Base-by-base conservation (phyloP, 1,140 invertebrate species). In the Nasonia giraulti region DNA sequence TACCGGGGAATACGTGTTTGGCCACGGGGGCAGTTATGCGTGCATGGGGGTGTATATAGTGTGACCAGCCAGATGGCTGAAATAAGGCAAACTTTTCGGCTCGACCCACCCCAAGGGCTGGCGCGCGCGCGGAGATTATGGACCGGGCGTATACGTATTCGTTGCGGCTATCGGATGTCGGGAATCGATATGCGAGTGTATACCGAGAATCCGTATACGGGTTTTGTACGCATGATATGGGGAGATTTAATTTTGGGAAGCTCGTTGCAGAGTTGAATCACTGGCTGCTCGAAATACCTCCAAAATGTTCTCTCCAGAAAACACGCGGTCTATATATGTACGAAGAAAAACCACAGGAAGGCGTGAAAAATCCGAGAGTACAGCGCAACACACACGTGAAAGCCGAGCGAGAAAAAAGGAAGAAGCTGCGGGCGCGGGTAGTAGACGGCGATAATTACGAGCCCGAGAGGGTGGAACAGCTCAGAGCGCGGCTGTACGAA, bases 391-490 rank as follows among this genome's bases (percentile, higher is more conserved):
- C 27, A 27, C 27, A 27, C 0, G 77, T 40, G 17, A 68, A 62
- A 17, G 3, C 33, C 33, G 33, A 37, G 20, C 27, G 27, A 27
- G 47, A n/a, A 66, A 80, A 44, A 6, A 8, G n/a, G 2, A 6
- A 4, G 17, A n/a, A 62, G 50, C 8, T 14, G 27, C 27, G 33
- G 33, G 7, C 14, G 0, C 14, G 0, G 8, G 74, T 10, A 44
- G 71, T 62, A 82, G 71, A 74, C 71, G 44, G 31, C 44, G 69
- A 82, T 75, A 81, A 81, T 81, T 69, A 73, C 68, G 12, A 47
- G 7, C 33, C 33, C 0, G 62, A 20, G 68, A n/a, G 55, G 55
- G 3, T 31, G 79, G 73, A 81, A 74, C 66, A 23, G 80, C 17
- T 23, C 20, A 69, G n/a, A 68, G 23, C 50, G 20, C 2, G 7